Conservation (phyloP, 2,113 vertebrate species). For the Podarcis muralis region DNA sequence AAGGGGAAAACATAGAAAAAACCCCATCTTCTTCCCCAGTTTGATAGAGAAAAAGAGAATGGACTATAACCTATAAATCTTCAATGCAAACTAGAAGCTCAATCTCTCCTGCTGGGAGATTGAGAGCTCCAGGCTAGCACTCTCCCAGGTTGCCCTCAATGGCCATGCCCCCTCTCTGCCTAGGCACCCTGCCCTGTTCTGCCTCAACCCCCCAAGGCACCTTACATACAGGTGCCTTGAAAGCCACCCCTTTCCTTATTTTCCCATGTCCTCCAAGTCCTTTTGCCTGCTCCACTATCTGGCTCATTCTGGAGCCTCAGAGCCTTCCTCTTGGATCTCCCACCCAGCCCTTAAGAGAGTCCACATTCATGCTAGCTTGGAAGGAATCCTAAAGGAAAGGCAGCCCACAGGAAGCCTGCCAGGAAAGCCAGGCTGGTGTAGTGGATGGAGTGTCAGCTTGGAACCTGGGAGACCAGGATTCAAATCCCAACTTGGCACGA, state of each 20-base stretch:
- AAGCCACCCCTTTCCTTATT: background rate
- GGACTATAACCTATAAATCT: background rate
- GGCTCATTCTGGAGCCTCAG: background rate
- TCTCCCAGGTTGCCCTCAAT: background rate
- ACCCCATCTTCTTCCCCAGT: accelerated
- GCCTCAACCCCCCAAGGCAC: background rate
- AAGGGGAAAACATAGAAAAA: background rate
- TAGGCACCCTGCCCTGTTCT: background rate
- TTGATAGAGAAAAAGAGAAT: background rate
- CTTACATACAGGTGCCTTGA: background rate
- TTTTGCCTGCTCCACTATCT: background rate
- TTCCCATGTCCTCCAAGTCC: no score
- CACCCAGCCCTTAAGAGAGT: background rate
- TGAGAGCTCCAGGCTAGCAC: background rate
- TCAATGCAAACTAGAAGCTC: background rate
- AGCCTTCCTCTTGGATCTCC: background rate
- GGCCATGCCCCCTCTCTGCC: background rate
- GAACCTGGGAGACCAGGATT: no score
- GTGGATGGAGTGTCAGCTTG: no score
- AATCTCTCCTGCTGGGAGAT: no score
- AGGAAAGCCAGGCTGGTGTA: no score
- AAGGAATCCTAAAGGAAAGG: background rate
- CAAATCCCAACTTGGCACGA: no score
- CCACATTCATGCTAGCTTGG: background rate
- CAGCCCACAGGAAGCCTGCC: background rate